Evolutionary conservation across 2,797 vertebrate genomes (phyloP), one percentile per base, ranked within the genome.

Genomic region (Enteromius viviparus): DNA sequence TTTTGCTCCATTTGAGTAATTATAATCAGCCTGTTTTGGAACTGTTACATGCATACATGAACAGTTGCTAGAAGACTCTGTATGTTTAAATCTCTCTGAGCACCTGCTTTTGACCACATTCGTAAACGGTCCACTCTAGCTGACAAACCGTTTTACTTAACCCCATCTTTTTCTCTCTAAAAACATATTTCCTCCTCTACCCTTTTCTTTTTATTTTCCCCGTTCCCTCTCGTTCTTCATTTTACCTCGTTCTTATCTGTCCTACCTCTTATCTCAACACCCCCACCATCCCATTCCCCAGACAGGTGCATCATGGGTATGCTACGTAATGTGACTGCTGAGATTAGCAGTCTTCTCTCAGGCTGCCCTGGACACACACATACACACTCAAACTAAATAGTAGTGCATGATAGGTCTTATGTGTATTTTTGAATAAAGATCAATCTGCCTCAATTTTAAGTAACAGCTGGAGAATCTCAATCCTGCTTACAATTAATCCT

Each of bases 51-150:
- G 42, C 74, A 23, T 53, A 12, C 23, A 51, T 51, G n/a, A 26
- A 26, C 14, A 40, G 51, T 64, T 26, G 12, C 42, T 11, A 47
- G 58, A 58, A 70, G 7, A 29, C 51, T 78, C 15, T 75, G 26
- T 70, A 45, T 64, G 42, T 34, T 55, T 85, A 53, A 47, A 64
- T 82, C 66, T 80, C 87, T 83, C 78, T 87, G 69, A 88, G 87
- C 78, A 83, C 89, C 71, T 80, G 71, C 87, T 88, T 78, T 82
- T 90, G 91, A 92, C 89, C n/a, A 74, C 69, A n/a, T 85, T 82
- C 26, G 81, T 92, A 91, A 89, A 76, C 45, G 40, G 88, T 83
- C 81, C 78, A 85, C 86, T 88, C 82, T 88, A 91, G 90, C 91
- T 92, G 89, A 87, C 85, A 89, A 89, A 92, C 66, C 64, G 32